Evolutionary conservation across 1,140 invertebrate genomes (phyloP).

Genomic region (Cotesia vestalis): DNA sequence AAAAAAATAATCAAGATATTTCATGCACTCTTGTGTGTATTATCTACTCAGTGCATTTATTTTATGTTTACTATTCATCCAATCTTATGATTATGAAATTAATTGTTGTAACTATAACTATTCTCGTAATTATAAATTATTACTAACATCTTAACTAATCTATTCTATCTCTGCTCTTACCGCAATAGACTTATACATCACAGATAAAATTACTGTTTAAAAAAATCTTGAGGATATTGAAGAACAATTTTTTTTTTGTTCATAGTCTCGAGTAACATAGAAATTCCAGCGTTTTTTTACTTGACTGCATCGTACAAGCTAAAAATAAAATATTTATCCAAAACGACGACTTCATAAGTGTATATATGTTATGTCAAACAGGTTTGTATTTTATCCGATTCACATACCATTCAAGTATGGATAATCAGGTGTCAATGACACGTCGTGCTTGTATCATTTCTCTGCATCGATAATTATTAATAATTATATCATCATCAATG

Average conservation of each 20-base stretch:
- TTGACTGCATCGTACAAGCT: slow-evolving; percentile 24
- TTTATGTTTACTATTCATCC: background rate
- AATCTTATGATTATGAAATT: background rate
- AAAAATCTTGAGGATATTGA: background rate
- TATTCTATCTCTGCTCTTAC: too few species aligned
- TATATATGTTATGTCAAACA: slow-evolving; percentile 24
- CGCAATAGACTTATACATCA: too few species aligned
- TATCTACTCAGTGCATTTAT: background rate
- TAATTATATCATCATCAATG: too few species aligned
- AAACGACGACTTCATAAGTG: slow-evolving; percentile 19
- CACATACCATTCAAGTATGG: slow-evolving; percentile 14
- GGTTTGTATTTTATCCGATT: slow-evolving; percentile 35
- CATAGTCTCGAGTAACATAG: slow-evolving; percentile 5
- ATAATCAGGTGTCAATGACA: slow-evolving; percentile 38
- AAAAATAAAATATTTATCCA: slow-evolving; percentile 29
- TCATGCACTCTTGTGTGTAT: slow-evolving; percentile 48
- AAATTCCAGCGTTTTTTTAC: background rate
- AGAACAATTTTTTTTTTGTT: background rate
- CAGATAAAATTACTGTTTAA: background rate
- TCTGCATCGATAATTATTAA: too few species aligned
- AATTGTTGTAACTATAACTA: background rate
- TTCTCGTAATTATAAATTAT: background rate
- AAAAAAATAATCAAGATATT: slow-evolving; percentile 41
- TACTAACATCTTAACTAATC: too few species aligned
- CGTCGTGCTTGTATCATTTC: slow-evolving; percentile 7